Conservation (phyloP, 2,888 invertebrate genomes). For the Zonitis immaculata region DNA sequence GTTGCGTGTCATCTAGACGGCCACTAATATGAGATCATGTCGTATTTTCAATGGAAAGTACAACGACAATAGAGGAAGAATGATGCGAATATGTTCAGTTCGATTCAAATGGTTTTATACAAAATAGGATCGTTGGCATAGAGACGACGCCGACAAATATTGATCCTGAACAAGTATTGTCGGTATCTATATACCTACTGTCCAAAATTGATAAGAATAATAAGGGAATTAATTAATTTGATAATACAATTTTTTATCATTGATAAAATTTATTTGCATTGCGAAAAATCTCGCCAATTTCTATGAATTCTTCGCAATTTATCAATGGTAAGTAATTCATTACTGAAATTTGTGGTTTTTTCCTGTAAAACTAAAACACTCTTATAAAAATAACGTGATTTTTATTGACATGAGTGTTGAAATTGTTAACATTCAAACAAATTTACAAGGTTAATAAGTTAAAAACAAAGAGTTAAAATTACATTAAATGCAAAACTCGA, state of each 20-base stretch:
- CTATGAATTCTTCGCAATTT: no score
- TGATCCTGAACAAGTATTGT: background rate
- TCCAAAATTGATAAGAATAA: no score
- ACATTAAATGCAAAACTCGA: conserved; percentile 37
- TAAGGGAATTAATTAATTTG: no score
- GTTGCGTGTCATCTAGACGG: conserved; percentile 40
- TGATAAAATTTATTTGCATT: no score
- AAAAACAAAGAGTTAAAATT: conserved; percentile 33
- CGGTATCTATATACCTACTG: no score
- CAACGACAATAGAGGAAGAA: no score
- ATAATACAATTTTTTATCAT: background rate
- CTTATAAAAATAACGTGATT: conserved; percentile 10
- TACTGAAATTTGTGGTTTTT: no score
- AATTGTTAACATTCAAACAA: conserved; percentile 32
- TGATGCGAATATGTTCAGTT: no score
- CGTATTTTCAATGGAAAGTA: no score
- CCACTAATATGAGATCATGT: conserved; percentile 9
- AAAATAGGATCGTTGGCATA: background rate
- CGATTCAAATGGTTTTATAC: background rate
- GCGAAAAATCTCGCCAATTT: no score
- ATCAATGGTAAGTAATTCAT: no score
- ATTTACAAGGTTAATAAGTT: conserved; percentile 40
- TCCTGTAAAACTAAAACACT: no score
- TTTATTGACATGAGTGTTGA: conserved; percentile 16
- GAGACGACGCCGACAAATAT: background rate